Conservation (phyloP, 2,797 vertebrate genomes). For the Diplodus puntazzo region DNA sequence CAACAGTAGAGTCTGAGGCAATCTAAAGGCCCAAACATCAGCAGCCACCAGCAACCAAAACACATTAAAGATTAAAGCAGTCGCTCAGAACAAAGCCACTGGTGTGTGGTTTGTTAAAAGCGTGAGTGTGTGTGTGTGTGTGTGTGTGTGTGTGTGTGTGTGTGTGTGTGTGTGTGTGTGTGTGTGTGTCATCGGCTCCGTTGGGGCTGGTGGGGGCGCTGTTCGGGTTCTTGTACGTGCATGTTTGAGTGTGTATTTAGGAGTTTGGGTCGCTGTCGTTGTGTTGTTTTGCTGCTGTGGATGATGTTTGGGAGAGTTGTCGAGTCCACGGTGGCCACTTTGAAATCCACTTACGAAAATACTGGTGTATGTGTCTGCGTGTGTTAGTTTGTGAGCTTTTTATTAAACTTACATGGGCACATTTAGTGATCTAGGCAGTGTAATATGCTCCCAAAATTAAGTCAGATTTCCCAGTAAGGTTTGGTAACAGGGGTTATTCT, state of each 20-base stretch:
- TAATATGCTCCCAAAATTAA: constrained; percentile 14
- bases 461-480: neutral
- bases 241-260: constrained; percentile 8
- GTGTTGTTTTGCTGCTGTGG: constrained; percentile 22
- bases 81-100: constrained; percentile 74
- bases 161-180: no score
- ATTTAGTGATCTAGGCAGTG: constrained; percentile 8
- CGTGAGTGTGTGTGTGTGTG: constrained; percentile 33
- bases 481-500: neutral
- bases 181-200: constrained; percentile 47
- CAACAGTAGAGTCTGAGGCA: constrained; percentile 72
- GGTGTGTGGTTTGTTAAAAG: constrained; percentile 66
- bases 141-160: constrained; percentile 13
- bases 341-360: constrained; percentile 51
- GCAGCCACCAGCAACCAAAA: constrained; percentile 69
- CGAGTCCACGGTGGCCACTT: constrained; percentile 43
- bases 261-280: constrained; percentile 19
- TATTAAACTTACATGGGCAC: constrained; percentile 6
- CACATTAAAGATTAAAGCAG: constrained; percentile 78
- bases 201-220: constrained; percentile 27
- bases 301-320: constrained; percentile 24
- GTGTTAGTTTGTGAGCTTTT: neutral
- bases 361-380: neutral
- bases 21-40: constrained; percentile 68
- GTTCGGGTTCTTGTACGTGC: constrained; percentile 16